These are phyloP conservation scores for Okapia johnstoni DNA, from an alignment of 2,113 vertebrate genomes.

Conservation along the genomic window DNA sequence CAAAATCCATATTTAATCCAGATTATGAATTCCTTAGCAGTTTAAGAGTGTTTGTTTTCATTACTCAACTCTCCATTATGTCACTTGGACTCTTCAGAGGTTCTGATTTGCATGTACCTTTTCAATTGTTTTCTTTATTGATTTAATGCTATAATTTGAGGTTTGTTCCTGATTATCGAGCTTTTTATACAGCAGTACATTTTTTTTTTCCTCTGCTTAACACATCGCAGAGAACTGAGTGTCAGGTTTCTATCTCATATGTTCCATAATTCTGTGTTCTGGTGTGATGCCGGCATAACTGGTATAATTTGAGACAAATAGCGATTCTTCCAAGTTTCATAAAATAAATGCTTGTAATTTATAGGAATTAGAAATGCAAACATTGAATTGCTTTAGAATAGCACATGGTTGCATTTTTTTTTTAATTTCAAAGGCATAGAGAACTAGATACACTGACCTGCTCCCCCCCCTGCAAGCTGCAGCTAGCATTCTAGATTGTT, in stretches of 20 bases:
- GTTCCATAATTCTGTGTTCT: conserved; percentile 83
- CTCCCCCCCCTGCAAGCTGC: neutral
- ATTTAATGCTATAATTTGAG: conserved; percentile 54
- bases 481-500: neutral
- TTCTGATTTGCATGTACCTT: neutral
- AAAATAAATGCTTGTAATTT: conserved; percentile 84
- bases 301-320: conserved; percentile 83
- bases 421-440: conserved; percentile 59
- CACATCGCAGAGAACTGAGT: conserved; percentile 81
- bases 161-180: conserved; percentile 57
- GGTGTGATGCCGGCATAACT: conserved; percentile 79
- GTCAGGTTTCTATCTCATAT: conserved; percentile 85
- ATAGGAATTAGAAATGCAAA: conserved; percentile 85
- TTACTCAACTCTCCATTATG: neutral
- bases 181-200: conserved; percentile 73
- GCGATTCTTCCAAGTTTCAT: conserved; percentile 84
- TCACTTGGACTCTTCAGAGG: neutral
- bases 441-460: conserved; percentile 47
- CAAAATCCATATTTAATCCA: conserved; percentile 49
- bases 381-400: conserved; percentile 70
- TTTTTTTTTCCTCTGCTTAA: conserved; percentile 74
- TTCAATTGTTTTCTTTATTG: conserved; percentile 34
- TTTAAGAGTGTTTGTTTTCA: neutral
- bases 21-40: neutral
- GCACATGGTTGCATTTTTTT: conserved; percentile 73